Conservation (phyloP, 2,797 vertebrate species). For the Potorous gilbertii region DNA sequence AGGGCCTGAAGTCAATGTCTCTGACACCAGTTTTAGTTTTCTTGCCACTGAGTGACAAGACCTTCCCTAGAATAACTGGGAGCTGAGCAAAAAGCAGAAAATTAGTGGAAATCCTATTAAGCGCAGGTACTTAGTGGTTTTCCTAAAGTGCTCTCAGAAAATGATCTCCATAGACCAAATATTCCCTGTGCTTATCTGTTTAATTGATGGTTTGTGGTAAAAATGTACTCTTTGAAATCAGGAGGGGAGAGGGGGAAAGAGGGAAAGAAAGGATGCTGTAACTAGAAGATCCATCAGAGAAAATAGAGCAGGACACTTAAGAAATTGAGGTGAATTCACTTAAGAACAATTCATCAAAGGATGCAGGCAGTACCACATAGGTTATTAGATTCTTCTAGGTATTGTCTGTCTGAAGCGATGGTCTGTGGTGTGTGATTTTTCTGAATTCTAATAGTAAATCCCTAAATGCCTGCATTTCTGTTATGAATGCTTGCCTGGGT, state of each 20-base stretch:
- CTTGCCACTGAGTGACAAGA: slow-evolving; percentile 27
- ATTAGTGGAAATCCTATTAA: not conserved
- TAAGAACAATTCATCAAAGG: slow-evolving; percentile 23
- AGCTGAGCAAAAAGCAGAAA: slow-evolving; percentile 38
- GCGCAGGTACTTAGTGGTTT: not conserved
- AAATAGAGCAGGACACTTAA: slow-evolving; percentile 9
- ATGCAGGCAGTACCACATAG: slow-evolving; percentile 12
- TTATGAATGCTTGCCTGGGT: not conserved
- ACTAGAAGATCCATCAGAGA: slow-evolving; percentile 34
- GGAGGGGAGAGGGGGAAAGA: not conserved
- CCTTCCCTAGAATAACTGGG: slow-evolving; percentile 37
- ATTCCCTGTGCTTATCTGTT: slow-evolving; percentile 8
- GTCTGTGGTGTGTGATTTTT: not conserved
- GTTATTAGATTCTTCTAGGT: slow-evolving; percentile 24
- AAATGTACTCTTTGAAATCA: slow-evolving; percentile 21
- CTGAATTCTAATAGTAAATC: slow-evolving; percentile 28
- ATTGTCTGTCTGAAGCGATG: slow-evolving; percentile 3
- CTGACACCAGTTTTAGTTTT: slow-evolving; percentile 60
- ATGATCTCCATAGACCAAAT: slow-evolving; percentile 29
- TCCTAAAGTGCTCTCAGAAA: slow-evolving; percentile 1
- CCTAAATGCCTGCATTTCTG: slow-evolving; percentile 40
- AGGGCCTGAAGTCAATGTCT: slow-evolving; percentile 25
- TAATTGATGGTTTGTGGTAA: slow-evolving; percentile 3
- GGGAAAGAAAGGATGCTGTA: not conserved
- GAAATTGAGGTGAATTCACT: slow-evolving; percentile 4